A percentile compares a stretch with the other conserved stretches of the same genome.
Evolutionary conservation across 2,113 vertebrate species (phyloP).

Genomic region (Lynx canadensis): DNA sequence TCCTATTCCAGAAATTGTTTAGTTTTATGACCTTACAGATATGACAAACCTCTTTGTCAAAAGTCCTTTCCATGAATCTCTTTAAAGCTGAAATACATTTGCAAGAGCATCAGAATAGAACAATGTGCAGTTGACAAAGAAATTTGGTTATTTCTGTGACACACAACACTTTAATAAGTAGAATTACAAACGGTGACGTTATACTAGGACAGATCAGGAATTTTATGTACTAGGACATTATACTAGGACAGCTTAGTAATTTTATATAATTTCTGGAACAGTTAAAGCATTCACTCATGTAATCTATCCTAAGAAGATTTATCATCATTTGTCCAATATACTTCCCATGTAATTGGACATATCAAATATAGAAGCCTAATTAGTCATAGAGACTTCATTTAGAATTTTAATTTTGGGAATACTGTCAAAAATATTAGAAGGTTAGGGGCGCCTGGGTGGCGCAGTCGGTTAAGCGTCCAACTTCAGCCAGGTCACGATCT

Average conservation of each 20-base stretch:
- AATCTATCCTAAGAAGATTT: not conserved
- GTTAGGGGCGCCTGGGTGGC: not conserved
- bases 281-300: not conserved
- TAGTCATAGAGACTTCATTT: too few relatives aligned
- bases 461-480: too few relatives aligned
- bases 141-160: not conserved
- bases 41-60: not conserved
- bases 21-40: not conserved
- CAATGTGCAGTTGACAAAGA: not conserved
- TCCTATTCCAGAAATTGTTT: not conserved
- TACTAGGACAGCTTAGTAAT: not conserved
- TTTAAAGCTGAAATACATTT: not conserved
- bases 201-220: not conserved
- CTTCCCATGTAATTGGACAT: not conserved
- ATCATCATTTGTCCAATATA: not conserved
- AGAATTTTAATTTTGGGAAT: too few relatives aligned
- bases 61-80: not conserved
- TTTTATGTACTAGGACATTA: not conserved
- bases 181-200: not conserved
- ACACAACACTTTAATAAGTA: not conserved
- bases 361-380: not conserved
- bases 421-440: too few relatives aligned
- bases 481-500: too few relatives aligned
- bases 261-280: not conserved
- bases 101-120: not conserved